Evolutionary conservation across 2,797 vertebrate genomes (phyloP), one percentile per base, ranked within the genome.

Genomic region (Caiman crocodilus): DNA sequence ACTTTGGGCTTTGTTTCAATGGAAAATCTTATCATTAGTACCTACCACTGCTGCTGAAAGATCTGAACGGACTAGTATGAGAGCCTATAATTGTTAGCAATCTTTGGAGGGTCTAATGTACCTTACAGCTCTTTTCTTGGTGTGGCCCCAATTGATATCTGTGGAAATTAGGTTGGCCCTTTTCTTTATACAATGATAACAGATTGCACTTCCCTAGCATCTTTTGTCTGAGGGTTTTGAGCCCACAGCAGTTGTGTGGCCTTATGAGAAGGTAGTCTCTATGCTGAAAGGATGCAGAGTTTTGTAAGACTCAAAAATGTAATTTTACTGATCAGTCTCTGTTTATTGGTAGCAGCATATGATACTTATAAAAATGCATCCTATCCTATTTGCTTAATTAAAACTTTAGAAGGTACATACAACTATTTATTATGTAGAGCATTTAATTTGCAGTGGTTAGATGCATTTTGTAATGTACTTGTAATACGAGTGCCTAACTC

Each of bases 51-150:
- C 17, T 76, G 69, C 69, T 85, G 56, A 64, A 88, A 58, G 85
- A 59, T 4, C 5, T 15, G 69, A 73, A 5, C 5, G 0, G 11
- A 1, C 16, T 85, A 35, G 26, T 21, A 25, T 50, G 9, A 3
- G 75, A 76, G 84, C 32, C 58, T 84, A 15, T 59, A 23, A 63
- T 61, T 71, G 25, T 83, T 88, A 92, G 77, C n/a, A 64, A 67
- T 90, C 56, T 59, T 18, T 32, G 10, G 18, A 8, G 55, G 21
- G 11, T 85, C 16, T 42, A 26, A 17, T 73, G 1, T 25, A 26
- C 12, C 69, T 50, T 21, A 73, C 14, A 7, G 23, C 14, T 50
- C 23, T 64, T 3, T 42, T 0, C 32, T 76, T 21, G 71, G 3
- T 57, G 5, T 60, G 74, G 67, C 56, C 87, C 75, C 60, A 87